Base-by-base conservation (phyloP, 2,888 invertebrate species). In the Piscicola geometra region DNA sequence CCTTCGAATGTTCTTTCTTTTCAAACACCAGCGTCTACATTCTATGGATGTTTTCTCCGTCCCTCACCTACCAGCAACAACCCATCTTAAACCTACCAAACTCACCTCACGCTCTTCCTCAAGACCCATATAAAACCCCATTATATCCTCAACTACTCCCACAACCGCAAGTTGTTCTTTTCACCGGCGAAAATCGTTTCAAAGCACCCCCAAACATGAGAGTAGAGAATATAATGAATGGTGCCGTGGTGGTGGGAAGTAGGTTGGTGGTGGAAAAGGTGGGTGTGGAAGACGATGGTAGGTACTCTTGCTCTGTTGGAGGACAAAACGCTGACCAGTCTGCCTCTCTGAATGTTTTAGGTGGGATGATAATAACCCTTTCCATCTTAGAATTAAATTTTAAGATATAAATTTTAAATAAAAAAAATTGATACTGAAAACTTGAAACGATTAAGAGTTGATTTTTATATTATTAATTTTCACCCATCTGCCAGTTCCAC, bases 261-360 rank as follows among this genome's bases (percentile, higher is more conserved):
- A 56, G 60, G 25, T n/a, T 56, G 60, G 60, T 56, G 60, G 25
- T 56, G 21, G 60, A 56, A n/a, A 56, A n/a, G 60, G 60, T 56
- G 21, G 60, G 60, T 25, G 60, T 56, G 12, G 60, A 5, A 56
- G 60, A 56, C 25, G 60, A 56, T 56, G 60, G 60, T 25, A 5
- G 60, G 3, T 56, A 56, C 60, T 56, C 60, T 5, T 56, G 60
- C 60, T 56, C 60, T 21, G 25, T 21, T 15, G 25, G n/a, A 9
- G 60, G 60, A 56, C n/a, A 25, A 3, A 21, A 25, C 60, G 5
- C 60, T n/a, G 60, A 56, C 25, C 3, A 5, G 60, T 18, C 12
- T 21, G 60, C 60, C 25, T 25, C n/a, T 56, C 60, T 56, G 3
- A 56, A 56, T n/a, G 60, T 56, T 21, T 5, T 56, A 21, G 60